Evolutionary conservation across 2,797 vertebrate species (phyloP).

Genomic region (Artibeus lituratus): DNA sequence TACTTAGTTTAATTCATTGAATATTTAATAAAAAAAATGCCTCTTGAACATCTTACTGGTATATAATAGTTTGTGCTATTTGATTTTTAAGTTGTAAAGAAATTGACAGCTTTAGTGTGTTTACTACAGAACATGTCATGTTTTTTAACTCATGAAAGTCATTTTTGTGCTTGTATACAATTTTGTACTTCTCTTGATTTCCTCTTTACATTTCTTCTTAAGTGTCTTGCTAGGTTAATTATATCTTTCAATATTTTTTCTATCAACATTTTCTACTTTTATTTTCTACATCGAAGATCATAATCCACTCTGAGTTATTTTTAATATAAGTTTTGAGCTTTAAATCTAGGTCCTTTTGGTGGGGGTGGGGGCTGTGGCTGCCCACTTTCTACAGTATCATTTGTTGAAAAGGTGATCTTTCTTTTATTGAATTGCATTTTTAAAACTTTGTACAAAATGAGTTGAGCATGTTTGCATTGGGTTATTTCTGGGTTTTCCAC

Average conservation of each 20-base stretch:
- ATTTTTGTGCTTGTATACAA: not conserved
- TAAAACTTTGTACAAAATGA: not conserved
- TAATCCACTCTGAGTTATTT: not conserved
- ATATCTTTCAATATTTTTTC: not conserved
- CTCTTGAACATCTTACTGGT: not conserved
- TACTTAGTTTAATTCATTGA: not conserved
- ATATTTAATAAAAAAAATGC: not conserved
- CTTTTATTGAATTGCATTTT: not conserved
- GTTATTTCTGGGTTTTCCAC: not conserved
- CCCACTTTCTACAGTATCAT: not conserved
- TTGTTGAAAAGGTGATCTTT: not conserved
- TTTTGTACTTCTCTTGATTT: not conserved
- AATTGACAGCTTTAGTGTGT: not conserved
- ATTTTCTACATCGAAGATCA: not conserved
- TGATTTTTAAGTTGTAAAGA: not conserved
- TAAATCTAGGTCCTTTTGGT: not conserved
- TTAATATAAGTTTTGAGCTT: not conserved
- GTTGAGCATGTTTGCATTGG: not conserved
- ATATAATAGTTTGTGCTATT: not conserved
- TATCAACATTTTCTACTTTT: not conserved
- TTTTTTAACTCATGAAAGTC: conserved; percentile 3
- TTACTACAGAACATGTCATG: not conserved
- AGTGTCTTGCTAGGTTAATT: not conserved
- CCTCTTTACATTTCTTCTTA: not conserved
- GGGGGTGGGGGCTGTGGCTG: not conserved